Percentiles rank a stretch among this genome's conserved stretches.
Evolutionary conservation across 2,113 vertebrate genomes (phyloP).

Genomic region (Pelodiscus sinensis): DNA sequence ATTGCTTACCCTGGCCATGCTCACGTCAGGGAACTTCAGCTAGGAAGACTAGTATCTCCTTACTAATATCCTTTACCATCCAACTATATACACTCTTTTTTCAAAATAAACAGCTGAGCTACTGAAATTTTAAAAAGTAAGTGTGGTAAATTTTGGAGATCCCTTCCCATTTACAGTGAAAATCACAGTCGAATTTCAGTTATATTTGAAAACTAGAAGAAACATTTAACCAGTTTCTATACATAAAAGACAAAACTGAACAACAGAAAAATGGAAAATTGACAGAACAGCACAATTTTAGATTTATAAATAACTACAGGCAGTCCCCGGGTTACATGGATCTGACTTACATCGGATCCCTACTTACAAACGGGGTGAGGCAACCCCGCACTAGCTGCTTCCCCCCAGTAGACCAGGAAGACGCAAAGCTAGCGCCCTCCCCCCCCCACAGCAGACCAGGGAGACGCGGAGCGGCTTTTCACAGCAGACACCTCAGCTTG

Average conservation of each 20-base stretch:
- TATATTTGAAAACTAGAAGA: conserved; percentile 27
- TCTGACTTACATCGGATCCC: too few relatives aligned
- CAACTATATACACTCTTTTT: not conserved
- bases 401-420: too few relatives aligned
- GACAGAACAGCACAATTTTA: conserved; percentile 21
- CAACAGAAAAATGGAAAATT: conserved; percentile 36
- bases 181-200: conserved; percentile 18
- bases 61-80: not conserved
- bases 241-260: conserved; percentile 28
- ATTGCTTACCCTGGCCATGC: not conserved
- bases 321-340: too few relatives aligned
- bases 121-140: conserved; percentile 22
- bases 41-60: not conserved
- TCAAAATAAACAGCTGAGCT: not conserved
- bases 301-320: not conserved
- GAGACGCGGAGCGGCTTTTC: too few relatives aligned
- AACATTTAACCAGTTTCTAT: not conserved
- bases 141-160: conserved; percentile 57
- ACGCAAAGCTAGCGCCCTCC: too few relatives aligned
- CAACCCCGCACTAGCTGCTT: too few relatives aligned
- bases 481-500: too few relatives aligned
- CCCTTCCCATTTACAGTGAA: conserved; percentile 33
- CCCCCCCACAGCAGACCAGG: too few relatives aligned
- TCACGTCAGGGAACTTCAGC: not conserved
- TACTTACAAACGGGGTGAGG: too few relatives aligned